Evolutionary conservation across 2,113 vertebrate genomes (phyloP).

Genomic region (Eubucco bourcierii): DNA sequence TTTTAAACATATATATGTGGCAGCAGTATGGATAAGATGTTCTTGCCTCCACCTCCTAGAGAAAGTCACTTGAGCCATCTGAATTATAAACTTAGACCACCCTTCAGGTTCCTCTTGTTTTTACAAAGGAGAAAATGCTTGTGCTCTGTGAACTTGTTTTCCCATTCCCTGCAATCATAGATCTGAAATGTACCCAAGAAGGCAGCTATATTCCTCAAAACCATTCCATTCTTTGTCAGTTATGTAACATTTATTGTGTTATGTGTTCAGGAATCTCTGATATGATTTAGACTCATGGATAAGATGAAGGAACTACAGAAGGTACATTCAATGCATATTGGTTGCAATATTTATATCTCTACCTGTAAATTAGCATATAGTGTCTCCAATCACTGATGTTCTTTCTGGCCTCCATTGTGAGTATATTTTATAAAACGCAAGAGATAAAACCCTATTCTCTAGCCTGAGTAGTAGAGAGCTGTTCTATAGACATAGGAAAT

Average conservation of each 20-base stretch:
- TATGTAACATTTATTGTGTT: neutral
- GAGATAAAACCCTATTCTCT: neutral
- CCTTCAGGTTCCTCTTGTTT: constrained; percentile 11
- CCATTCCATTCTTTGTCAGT: neutral
- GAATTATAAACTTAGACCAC: constrained; percentile 10
- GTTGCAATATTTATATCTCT: neutral
- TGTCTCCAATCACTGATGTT: neutral
- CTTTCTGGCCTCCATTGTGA: neutral
- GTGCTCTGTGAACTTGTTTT: neutral
- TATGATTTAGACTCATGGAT: neutral
- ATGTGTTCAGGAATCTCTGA: neutral
- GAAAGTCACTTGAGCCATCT: neutral
- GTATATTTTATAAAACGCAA: neutral
- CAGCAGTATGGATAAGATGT: neutral
- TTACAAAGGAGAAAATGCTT: constrained; percentile 5
- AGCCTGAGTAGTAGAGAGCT: neutral
- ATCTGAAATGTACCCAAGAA: neutral
- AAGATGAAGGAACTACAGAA: neutral
- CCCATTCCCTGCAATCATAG: neutral
- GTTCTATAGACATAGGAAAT: neutral
- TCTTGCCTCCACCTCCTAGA: constrained; percentile 5
- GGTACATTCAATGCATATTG: neutral
- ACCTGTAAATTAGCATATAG: neutral
- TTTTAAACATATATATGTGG: neutral
- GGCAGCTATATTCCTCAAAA: neutral